These are phyloP conservation scores for Phragmatobia fuliginosa DNA, from an alignment of 2,888 invertebrate species.

Conservation along the genomic window DNA sequence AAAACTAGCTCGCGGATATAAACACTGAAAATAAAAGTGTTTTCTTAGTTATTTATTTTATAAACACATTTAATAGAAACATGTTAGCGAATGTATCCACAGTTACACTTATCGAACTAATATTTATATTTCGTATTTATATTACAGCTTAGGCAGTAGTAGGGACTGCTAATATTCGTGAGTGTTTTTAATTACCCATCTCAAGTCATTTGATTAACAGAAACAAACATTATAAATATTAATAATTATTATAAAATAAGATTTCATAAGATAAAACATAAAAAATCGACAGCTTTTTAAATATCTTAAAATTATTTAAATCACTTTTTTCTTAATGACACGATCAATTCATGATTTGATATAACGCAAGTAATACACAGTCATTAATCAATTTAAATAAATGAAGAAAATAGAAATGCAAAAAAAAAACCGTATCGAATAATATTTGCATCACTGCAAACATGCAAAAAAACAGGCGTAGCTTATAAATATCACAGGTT, in stretches of 20 bases:
- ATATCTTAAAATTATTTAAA: not conserved
- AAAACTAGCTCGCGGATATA: not conserved
- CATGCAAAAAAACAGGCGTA: slow-evolving; percentile 49
- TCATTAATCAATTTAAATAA: not conserved
- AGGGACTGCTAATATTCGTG: not conserved
- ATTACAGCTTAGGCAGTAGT: too few relatives aligned
- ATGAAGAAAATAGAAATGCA: not conserved
- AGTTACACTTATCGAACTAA: not conserved
- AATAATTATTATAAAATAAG: not conserved
- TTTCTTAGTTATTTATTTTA: not conserved
- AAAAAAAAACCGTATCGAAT: not conserved
- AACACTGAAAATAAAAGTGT: not conserved
- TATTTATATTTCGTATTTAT: not conserved
- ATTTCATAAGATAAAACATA: not conserved
- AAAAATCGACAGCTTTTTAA: not conserved
- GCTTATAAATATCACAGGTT: slow-evolving; percentile 76
- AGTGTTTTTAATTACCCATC: not conserved
- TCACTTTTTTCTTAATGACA: not conserved
- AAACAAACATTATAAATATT: not conserved
- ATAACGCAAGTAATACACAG: not conserved
- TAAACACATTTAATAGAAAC: not conserved
- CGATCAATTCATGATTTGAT: not conserved
- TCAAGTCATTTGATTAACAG: not conserved
- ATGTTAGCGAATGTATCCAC: not conserved
- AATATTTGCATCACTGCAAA: not conserved